A percentile compares a stretch with the other conserved stretches of the same genome.
Conservation (phyloP, 2,797 vertebrate genomes). For the Discoglossus pictus region DNA sequence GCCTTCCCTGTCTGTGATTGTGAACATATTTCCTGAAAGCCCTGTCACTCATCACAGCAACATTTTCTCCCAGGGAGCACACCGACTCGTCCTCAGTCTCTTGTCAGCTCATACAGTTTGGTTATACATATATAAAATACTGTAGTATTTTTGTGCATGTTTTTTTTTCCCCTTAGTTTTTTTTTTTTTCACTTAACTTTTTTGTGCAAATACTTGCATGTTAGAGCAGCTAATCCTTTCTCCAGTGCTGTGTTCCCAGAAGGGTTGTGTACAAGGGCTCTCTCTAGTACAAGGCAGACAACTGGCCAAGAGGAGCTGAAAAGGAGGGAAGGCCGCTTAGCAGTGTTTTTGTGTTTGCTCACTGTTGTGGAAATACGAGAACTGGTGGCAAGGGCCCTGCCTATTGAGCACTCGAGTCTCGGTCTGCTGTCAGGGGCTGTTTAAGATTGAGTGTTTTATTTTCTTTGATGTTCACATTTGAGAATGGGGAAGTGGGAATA, state of each 20-base stretch:
- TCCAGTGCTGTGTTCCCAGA: constrained; percentile 75
- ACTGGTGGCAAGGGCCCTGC: constrained; percentile 83
- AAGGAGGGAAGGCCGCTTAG: constrained; percentile 78
- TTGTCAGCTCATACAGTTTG: constrained; percentile 79
- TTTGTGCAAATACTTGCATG: constrained; percentile 69
- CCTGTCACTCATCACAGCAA: constrained; percentile 86
- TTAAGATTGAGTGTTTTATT: constrained; percentile 84
- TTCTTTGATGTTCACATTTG: constrained; percentile 81
- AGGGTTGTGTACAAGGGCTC: constrained; percentile 73
- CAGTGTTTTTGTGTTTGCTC: constrained; percentile 83
- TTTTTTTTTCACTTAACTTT: constrained; percentile 54
- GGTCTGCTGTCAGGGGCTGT: constrained; percentile 81
- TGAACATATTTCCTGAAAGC: constrained; percentile 88
- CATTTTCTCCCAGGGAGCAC: constrained; percentile 81
- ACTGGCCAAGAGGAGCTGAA: constrained; percentile 77
- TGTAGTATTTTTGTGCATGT: constrained; percentile 60
- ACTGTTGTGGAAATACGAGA: constrained; percentile 86
- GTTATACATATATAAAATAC: constrained; percentile 78
- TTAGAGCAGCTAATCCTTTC: constrained; percentile 79
- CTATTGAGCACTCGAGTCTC: constrained; percentile 81
- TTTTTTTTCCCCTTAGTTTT: constrained; percentile 47
- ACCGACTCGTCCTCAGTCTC: constrained; percentile 72
- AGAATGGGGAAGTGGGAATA: constrained; percentile 82
- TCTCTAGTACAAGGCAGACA: constrained; percentile 77
- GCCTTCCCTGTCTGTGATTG: constrained; percentile 88